Conservation (phyloP, 2,113 vertebrate species). For the Callorhinus ursinus region DNA sequence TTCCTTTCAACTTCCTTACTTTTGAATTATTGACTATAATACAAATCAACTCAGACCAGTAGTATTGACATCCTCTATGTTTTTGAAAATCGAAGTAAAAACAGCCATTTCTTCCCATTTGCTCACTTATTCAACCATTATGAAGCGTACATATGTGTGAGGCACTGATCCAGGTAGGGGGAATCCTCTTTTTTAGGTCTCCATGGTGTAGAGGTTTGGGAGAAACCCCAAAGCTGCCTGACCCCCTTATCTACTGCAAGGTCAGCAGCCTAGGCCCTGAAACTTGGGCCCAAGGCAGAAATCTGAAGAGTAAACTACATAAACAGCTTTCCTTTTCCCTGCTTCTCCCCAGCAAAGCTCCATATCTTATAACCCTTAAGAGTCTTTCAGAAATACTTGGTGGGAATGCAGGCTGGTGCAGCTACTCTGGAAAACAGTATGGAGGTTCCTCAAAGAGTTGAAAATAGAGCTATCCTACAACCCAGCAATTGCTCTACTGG, state of each 20-base stretch:
- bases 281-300: not conserved
- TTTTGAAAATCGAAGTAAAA: conserved; percentile 36
- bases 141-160: not conserved
- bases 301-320: not conserved
- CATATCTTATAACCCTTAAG: not conserved
- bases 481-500: too few relatives aligned
- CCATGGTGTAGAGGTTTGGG: not conserved
- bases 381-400: not conserved
- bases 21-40: not conserved
- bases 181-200: not conserved
- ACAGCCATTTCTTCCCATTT: not conserved
- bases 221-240: not conserved
- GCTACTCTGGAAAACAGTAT: too few relatives aligned
- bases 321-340: not conserved
- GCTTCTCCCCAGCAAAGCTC: not conserved
- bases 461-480: too few relatives aligned
- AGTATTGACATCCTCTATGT: not conserved
- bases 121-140: not conserved
- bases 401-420: too few relatives aligned
- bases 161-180: not conserved
- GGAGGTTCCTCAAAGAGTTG: too few relatives aligned
- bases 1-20: not conserved
- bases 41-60: conserved; percentile 1
- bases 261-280: not conserved
- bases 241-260: not conserved